Base-by-base conservation (phyloP, 2,113 vertebrate species). In the Anseranas semipalmata region DNA sequence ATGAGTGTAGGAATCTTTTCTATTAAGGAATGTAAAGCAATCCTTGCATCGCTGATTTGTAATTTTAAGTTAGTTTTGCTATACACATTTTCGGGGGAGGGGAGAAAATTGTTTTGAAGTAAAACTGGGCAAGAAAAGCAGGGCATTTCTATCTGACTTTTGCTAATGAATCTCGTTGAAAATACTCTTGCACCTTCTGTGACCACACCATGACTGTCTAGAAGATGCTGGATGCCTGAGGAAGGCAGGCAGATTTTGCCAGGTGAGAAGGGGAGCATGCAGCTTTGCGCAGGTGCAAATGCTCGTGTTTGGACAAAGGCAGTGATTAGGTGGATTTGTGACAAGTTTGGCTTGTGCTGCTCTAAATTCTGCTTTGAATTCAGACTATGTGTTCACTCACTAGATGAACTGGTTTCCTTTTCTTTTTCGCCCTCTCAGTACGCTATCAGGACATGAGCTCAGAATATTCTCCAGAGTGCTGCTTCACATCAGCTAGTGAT, bases 401-500 rank as follows among this genome's bases (percentile, higher is more conserved):
- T 65, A 88, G 63, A 58, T 48, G 55, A 94, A 83, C 30, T 58
- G 55, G 63, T 92, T 92, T 94, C 68, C 77, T 89, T 95, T 87
- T 72, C 87, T 83, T 88, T 86, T 93, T 77, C 21, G 3, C 52
- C 43, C 37, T 86, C 48, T 76, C 43, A 52, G 60, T 81, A 94
- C 52, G 65, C 79, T 9, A 5, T 46, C 3, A 6, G 90, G 89
- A 90, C 90, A 86, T 77, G 86, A 91, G 46, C 87, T 77, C 67
- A 77, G 65, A 93, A 80, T 83, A 88, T 35, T 53, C 41, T 96
- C 83, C 73, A 50, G 55, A 92, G 90, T 96, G 90, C 79, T 92
- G 67, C 90, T 90, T 96, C 82, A 81, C 79, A 92, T 94, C 72
- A 86, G 1, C 67, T 91, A 70, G 75, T 86, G 73, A 89, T 81